These are phyloP conservation scores for Nebria brevicollis DNA, from an alignment of 2,888 invertebrate species.

Conservation along the genomic window DNA sequence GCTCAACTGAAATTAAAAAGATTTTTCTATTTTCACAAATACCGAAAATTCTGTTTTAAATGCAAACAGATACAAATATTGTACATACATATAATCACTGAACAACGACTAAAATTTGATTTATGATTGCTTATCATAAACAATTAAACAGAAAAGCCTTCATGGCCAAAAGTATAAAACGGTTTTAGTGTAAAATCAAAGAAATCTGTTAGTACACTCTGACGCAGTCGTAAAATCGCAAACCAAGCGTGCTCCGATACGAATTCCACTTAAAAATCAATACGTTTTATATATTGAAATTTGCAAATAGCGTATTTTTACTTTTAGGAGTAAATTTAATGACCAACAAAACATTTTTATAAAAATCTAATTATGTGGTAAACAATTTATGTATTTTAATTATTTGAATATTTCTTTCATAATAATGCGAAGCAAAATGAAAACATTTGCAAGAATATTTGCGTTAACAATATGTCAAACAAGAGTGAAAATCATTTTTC, in stretches of 20 bases:
- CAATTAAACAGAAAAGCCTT: background rate
- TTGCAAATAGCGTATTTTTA: conserved; percentile 14
- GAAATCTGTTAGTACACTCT: background rate
- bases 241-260: background rate
- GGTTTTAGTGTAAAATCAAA: background rate
- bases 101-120: background rate
- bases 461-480: background rate
- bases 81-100: background rate
- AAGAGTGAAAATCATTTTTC: background rate
- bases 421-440: background rate
- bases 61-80: background rate
- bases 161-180: background rate
- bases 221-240: background rate
- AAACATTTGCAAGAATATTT: background rate
- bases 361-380: background rate
- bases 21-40: background rate
- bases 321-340: background rate
- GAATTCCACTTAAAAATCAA: conserved; percentile 6
- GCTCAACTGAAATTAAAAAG: too few relatives aligned
- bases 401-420: too few relatives aligned
- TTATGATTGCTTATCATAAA: background rate
- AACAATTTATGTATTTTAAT: background rate
- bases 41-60: background rate
- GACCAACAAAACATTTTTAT: background rate
- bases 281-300: background rate